A percentile compares a stretch with the other conserved stretches of the same genome.
phyloP scores from a whole-genome alignment of 2,113 vertebrate genomes.

The Trochalopteron elliotii region DNA sequence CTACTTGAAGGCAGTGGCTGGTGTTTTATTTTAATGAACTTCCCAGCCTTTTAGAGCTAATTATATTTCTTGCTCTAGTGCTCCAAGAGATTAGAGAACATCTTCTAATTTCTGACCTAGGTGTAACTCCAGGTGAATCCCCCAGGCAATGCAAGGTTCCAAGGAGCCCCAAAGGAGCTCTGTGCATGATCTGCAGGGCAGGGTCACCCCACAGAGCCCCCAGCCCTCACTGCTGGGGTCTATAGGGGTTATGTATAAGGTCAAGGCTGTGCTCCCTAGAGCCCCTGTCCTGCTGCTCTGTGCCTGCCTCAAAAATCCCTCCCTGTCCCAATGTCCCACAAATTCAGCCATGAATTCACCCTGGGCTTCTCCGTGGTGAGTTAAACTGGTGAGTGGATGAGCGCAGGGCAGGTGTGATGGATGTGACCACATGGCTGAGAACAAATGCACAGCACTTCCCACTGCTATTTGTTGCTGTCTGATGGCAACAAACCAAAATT shows the following conservation, averaged over 20 bases:
- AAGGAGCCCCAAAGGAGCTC: background rate
- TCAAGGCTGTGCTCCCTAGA: background rate
- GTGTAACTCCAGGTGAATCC: background rate
- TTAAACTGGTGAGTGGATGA: fast-evolving
- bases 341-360: background rate
- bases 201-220: background rate
- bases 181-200: background rate
- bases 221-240: fast-evolving
- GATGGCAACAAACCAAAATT: background rate
- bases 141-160: background rate
- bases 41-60: background rate
- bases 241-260: fast-evolving
- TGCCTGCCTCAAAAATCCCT: background rate
- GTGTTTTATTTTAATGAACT: background rate
- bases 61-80: background rate
- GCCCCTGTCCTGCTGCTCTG: fast-evolving
- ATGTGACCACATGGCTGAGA: fast-evolving
- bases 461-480: background rate
- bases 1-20: background rate
- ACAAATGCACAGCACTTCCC: background rate
- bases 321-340: fast-evolving
- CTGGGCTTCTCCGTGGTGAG: fast-evolving
- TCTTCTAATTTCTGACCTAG: background rate
- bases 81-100: background rate
- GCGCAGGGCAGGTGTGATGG: fast-evolving